Conservation (phyloP, 30 jellyfish, hydroid and myxozoan genomes). For the Sanderia malayensis region DNA sequence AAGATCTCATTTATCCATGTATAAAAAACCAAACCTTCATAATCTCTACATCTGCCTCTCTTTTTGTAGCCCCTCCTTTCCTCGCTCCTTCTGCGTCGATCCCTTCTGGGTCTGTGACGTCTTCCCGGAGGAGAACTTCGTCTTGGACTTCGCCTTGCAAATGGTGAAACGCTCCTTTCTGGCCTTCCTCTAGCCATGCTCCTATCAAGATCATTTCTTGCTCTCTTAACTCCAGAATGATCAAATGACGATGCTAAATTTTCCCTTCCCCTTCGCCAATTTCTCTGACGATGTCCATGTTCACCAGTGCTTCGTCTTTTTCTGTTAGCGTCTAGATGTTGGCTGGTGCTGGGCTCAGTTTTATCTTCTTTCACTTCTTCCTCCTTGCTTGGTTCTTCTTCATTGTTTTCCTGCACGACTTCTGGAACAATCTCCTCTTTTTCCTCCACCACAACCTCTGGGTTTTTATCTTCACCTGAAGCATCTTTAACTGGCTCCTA, state of each 20-base stretch:
- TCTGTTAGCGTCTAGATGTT: slow-evolving; percentile 13
- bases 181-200: slow-evolving; percentile 46
- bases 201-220: slow-evolving; percentile 46
- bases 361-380: background rate
- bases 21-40: slow-evolving; percentile 62
- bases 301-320: slow-evolving; percentile 19
- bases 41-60: slow-evolving; percentile 82
- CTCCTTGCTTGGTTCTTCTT: slow-evolving; percentile 4
- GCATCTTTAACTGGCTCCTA: background rate
- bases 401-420: background rate
- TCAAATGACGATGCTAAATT: slow-evolving; percentile 31
- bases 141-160: slow-evolving; percentile 57
- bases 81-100: slow-evolving; percentile 53
- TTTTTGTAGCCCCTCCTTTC: slow-evolving; percentile 61
- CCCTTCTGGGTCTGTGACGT: slow-evolving; percentile 70
- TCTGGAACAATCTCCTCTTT: background rate
- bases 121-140: slow-evolving; percentile 74
- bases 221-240: slow-evolving; percentile 27
- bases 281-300: slow-evolving; percentile 28
- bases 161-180: slow-evolving; percentile 69
- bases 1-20: no score
- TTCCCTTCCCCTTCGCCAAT: slow-evolving; percentile 44
- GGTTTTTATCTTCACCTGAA: background rate
- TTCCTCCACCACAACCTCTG: background rate
- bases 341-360: background rate